Conservation (phyloP, 2,113 vertebrate species). For the Tichodroma muraria region DNA sequence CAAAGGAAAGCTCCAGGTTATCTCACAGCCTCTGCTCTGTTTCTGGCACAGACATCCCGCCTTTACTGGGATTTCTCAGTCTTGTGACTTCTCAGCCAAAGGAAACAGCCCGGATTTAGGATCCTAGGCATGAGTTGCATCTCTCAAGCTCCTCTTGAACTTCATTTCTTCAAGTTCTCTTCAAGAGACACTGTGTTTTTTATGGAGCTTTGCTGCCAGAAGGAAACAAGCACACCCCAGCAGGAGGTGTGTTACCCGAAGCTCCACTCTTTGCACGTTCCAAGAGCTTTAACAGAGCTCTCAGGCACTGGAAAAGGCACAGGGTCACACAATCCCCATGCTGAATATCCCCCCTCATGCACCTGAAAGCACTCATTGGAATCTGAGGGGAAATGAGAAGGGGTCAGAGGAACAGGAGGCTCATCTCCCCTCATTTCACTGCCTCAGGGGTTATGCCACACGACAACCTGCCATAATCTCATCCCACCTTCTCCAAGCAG, state of each 20-base stretch:
- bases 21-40: not conserved
- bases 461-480: not conserved
- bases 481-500: not conserved
- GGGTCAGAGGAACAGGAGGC: not conserved
- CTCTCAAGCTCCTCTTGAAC: not conserved
- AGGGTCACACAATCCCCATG: rapidly evolving
- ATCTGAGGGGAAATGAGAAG: not conserved
- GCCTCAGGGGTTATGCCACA: not conserved
- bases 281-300: not conserved
- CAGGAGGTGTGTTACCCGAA: not conserved
- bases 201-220: not conserved
- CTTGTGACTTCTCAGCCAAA: not conserved
- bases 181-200: not conserved
- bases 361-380: not conserved
- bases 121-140: not conserved
- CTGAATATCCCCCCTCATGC: not conserved
- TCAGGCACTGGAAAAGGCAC: not conserved
- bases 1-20: not conserved
- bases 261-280: not conserved
- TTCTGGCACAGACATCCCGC: not conserved
- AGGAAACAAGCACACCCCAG: not conserved
- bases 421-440: not conserved
- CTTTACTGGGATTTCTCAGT: not conserved
- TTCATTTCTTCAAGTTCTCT: not conserved
- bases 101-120: not conserved